Percentiles rank a stretch among this genome's conserved stretches.
These are phyloP conservation scores for Sebastes trivittatus DNA, from an alignment of 2,797 vertebrate genomes.

Conservation along the genomic window DNA sequence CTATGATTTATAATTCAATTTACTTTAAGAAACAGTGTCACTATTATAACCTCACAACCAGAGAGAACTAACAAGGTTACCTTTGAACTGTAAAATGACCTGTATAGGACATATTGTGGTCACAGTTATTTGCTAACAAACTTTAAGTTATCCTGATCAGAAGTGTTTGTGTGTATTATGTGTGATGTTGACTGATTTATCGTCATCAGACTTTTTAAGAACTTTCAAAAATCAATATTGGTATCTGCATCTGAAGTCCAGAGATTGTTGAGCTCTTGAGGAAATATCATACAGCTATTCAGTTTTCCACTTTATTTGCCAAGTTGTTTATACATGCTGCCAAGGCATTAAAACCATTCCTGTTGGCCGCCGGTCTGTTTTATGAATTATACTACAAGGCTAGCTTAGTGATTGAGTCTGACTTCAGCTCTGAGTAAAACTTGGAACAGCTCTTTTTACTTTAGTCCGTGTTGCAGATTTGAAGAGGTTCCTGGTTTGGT, in stretches of 20 bases:
- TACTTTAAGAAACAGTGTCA: background rate
- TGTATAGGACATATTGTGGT: background rate
- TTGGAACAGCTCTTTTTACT: background rate
- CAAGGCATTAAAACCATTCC: background rate
- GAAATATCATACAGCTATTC: background rate
- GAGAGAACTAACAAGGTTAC: background rate
- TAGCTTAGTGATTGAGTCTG: background rate
- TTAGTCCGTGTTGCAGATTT: background rate
- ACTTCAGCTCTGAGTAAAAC: background rate
- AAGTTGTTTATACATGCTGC: background rate
- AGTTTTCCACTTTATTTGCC: background rate
- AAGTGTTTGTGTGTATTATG: background rate
- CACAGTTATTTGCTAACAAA: background rate
- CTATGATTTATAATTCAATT: background rate
- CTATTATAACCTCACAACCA: background rate
- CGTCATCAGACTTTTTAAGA: background rate
- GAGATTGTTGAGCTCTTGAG: background rate
- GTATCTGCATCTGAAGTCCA: background rate
- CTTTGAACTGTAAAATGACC: background rate
- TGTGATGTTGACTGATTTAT: background rate
- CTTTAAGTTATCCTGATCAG: background rate
- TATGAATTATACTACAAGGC: background rate
- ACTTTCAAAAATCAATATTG: background rate
- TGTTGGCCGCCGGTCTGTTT: background rate
- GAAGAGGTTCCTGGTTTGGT: background rate